phyloP scores from a whole-genome alignment of 2,113 vertebrate genomes.

The pig (Sus scrofa) region T2T-Sscrofa CM000813.6:139143501-139144000 shows the following conservation, averaged over 20 bases:
- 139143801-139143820: constrained; percentile 53
- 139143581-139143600: too few species aligned
- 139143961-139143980: constrained; percentile 73
- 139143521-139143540: constrained; percentile 22
- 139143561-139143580: too few species aligned
- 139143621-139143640: too few species aligned
- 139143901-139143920: constrained; percentile 63
- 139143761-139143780: too few species aligned
- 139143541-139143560: constrained; percentile 53
- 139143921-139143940: constrained; percentile 54
- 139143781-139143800: too few species aligned
- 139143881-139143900: background rate
- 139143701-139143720: too few species aligned
- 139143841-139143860: constrained; percentile 60
- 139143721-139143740: too few species aligned
- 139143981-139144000: constrained; percentile 85
- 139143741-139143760: too few species aligned
- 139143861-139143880: constrained; percentile 11
- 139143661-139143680: too few species aligned
- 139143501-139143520: constrained; percentile 61
- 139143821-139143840: constrained; percentile 65
- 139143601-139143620: too few species aligned
- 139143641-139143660: too few species aligned
- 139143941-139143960: constrained; percentile 54
- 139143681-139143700: too few species aligned